phyloP scores from a whole-genome alignment of 2,888 invertebrate species.

The Conchocele bisecta region DNA sequence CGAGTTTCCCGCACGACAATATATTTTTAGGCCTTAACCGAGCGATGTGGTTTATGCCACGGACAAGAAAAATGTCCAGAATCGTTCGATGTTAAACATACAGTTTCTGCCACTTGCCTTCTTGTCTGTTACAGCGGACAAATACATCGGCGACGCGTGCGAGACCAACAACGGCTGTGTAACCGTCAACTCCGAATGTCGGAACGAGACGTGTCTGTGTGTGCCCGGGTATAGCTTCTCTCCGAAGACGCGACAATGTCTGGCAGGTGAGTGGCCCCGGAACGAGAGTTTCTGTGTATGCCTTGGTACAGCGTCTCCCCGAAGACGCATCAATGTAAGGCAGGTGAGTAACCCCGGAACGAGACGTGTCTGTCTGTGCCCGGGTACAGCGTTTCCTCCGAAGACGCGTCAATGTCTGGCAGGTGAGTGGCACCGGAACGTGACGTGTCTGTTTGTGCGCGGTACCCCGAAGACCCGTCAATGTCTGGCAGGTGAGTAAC shows the following conservation, averaged over 20 bases:
- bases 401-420: slow-evolving; percentile 28
- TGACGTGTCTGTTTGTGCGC: no score
- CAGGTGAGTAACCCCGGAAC: no score
- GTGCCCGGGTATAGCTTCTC: slow-evolving; percentile 38
- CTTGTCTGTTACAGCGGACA: slow-evolving; percentile 23
- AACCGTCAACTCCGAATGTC: slow-evolving; percentile 31
- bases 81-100: no score
- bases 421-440: no score
- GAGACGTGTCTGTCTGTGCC: slow-evolving; percentile 28
- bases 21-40: no score
- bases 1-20: no score
- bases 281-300: not conserved
- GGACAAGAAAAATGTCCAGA: no score
- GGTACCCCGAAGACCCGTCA: no score
- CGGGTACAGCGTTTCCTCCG: slow-evolving; percentile 38
- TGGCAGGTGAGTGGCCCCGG: not conserved
- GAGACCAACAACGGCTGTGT: slow-evolving; percentile 17
- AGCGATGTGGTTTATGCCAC: no score
- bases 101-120: not conserved
- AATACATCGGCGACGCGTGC: slow-evolving; percentile 45
- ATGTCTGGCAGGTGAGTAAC: no score
- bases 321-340: no score
- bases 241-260: slow-evolving; percentile 40
- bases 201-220: slow-evolving; percentile 28
- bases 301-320: no score